These are phyloP conservation scores for Suncus etruscus DNA, from an alignment of 2,113 vertebrate genomes.

Conservation along the genomic window DNA sequence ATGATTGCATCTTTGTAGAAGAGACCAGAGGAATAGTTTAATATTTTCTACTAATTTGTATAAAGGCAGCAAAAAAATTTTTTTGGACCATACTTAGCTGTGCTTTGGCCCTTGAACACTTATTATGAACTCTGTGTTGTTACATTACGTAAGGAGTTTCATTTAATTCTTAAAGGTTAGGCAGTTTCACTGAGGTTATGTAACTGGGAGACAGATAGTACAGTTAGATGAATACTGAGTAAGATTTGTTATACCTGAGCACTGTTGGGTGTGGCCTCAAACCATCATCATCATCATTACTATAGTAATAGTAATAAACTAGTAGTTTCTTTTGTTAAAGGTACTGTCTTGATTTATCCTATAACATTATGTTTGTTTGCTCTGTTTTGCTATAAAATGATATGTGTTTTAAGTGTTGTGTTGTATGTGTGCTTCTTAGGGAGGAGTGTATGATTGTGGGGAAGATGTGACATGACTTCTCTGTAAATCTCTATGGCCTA, in stretches of 20 bases:
- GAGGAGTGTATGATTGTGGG: not conserved
- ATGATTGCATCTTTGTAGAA: not conserved
- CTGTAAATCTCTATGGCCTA: constrained; percentile 2
- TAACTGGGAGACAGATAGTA: not conserved
- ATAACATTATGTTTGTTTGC: constrained; percentile 29
- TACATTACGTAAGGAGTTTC: constrained; percentile 24
- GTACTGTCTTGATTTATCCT: constrained; percentile 26
- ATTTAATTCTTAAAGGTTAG: constrained; percentile 36
- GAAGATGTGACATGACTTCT: not conserved
- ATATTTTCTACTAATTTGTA: constrained; percentile 20
- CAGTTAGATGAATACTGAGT: not conserved
- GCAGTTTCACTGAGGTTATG: not conserved
- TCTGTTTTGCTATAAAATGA: constrained; percentile 20
- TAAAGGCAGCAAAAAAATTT: not conserved
- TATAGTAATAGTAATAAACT: not conserved
- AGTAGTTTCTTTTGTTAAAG: constrained; percentile 37
- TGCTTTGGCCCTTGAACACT: not conserved
- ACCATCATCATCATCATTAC: not conserved
- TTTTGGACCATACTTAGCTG: too few relatives aligned
- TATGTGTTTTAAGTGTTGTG: not conserved
- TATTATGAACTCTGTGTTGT: not conserved
- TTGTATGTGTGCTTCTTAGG: not conserved
- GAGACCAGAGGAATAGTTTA: not conserved
- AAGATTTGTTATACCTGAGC: not conserved
- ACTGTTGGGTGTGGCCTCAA: not conserved